Evolutionary conservation across 2,888 invertebrate species (phyloP).

Genomic region (Synanthedon andrenaeformis): DNA sequence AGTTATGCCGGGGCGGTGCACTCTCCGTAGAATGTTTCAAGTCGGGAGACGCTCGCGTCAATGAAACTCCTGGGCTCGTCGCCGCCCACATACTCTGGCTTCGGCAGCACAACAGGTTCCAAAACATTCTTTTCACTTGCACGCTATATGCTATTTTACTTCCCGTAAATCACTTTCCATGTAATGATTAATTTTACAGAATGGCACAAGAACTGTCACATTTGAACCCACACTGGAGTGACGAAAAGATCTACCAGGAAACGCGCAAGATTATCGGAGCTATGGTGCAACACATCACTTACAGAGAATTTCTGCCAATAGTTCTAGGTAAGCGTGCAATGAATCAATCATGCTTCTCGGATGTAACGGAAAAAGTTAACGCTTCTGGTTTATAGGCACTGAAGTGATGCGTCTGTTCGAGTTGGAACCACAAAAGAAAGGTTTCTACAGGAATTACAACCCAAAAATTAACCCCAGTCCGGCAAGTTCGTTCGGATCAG

Average conservation of each 20-base stretch:
- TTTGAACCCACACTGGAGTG: conserved; percentile 88
- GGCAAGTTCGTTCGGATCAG: conserved; percentile 83
- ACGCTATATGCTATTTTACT: neutral
- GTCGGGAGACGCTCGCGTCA: conserved; percentile 82
- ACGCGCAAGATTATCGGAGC: conserved; percentile 85
- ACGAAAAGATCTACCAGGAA: conserved; percentile 89
- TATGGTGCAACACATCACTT: conserved; percentile 86
- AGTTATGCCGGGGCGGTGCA: conserved; percentile 78
- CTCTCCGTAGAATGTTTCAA: conserved; percentile 81
- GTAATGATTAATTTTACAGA: conserved; percentile 26
- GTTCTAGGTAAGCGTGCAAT: conserved; percentile 70
- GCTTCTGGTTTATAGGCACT: conserved; percentile 53
- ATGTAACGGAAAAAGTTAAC: too few relatives aligned
- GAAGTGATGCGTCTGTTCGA: conserved; percentile 83
- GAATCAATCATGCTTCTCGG: neutral
- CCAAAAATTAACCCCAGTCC: conserved; percentile 78
- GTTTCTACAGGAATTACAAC: conserved; percentile 80
- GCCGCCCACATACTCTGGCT: conserved; percentile 82
- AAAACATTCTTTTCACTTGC: neutral
- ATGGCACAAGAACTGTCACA: conserved; percentile 78
- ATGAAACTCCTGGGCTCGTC: conserved; percentile 84
- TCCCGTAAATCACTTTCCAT: neutral
- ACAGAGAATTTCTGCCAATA: conserved; percentile 84
- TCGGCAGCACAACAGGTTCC: conserved; percentile 75
- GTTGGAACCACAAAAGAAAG: conserved; percentile 74